Evolutionary conservation across 2,797 vertebrate genomes (phyloP), one percentile per base, ranked within the genome.

Genomic region (Lerista edwardsae): DNA sequence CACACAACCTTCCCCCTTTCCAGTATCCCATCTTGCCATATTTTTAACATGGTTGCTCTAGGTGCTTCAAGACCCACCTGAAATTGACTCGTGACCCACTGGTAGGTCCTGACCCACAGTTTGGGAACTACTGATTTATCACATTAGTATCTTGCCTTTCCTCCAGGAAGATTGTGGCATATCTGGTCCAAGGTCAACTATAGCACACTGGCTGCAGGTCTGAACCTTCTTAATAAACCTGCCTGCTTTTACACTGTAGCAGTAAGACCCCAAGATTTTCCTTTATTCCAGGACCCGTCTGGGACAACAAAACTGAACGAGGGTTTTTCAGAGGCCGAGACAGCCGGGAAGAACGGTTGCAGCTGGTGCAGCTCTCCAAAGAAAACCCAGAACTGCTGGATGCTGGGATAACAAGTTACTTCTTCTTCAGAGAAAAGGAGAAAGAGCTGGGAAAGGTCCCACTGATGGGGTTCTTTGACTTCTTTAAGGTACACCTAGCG

Each of bases 381-480:
- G 90, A 97, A 68, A 95, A 97, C 84, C 98, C 97, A 0, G 96
- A 98, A 75, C 94, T 99, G 55, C 94, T 98, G 73, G 98, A 99
- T 76, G 98, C 98, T 2, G 98, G 98, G 77, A 99, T 99, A 95
- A 99, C 98, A 0, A 97, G 97, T 0, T 99, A 97, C 95, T 99
- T 98, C 95, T 99, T 99, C 94, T 99, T 98, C 94, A 96, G 97
- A 82, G 98, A 99, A 88, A 92, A 97, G 86, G 98, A 99, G 93
- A 96, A 98, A 79, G 94, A 97, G 1, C 93, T 98, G 3, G 98
- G 98, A 69, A 99, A 97, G 93, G 95, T 95, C 8, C 95, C 96
- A 0, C 96, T 99, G 23, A 96, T 98, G 84, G 97, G 98, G 59
- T 98, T 99, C 95, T 99, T 99, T 94, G 97, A 99, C 94, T 99